phyloP scores from a whole-genome alignment of 2,888 invertebrate genomes.

The Sphaerophoria rueppellii region DNA sequence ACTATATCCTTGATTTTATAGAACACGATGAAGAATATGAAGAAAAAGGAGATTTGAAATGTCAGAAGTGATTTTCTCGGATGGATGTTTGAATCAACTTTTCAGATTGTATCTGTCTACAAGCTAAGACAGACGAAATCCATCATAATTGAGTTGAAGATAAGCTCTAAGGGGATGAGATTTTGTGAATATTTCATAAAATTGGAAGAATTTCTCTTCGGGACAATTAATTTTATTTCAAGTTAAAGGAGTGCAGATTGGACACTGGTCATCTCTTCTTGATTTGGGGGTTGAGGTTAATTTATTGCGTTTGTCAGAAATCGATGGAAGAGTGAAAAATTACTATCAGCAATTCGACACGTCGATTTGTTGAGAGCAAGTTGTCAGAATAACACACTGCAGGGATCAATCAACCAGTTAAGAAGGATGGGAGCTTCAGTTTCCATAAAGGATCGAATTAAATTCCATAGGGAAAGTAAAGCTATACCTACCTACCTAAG shows the following conservation, averaged over 20 bases:
- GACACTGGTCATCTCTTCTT: constrained; percentile 10
- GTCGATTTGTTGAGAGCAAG: too few species aligned
- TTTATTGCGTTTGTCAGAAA: neutral
- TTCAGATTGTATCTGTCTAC: constrained; percentile 44
- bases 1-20: neutral
- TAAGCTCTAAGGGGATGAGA: constrained; percentile 30
- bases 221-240: constrained; percentile 30
- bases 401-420: too few species aligned
- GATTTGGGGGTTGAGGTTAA: constrained; percentile 4
- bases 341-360: too few species aligned
- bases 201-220: neutral
- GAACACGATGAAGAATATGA: neutral
- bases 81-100: constrained; percentile 68
- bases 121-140: constrained; percentile 61
- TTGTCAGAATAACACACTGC: too few species aligned
- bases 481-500: too few species aligned
- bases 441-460: too few species aligned
- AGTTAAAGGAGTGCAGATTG: neutral
- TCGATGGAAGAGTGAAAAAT: too few species aligned
- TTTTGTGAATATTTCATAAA: constrained; percentile 62
- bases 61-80: constrained; percentile 70
- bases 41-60: constrained; percentile 59
- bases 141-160: constrained; percentile 63
- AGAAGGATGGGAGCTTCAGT: too few species aligned
- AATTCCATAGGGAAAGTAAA: too few species aligned